Percentiles rank a stretch among this genome's conserved stretches.
Evolutionary conservation across 1,140 invertebrate species (phyloP).

Genomic region (Thrips palmi): DNA sequence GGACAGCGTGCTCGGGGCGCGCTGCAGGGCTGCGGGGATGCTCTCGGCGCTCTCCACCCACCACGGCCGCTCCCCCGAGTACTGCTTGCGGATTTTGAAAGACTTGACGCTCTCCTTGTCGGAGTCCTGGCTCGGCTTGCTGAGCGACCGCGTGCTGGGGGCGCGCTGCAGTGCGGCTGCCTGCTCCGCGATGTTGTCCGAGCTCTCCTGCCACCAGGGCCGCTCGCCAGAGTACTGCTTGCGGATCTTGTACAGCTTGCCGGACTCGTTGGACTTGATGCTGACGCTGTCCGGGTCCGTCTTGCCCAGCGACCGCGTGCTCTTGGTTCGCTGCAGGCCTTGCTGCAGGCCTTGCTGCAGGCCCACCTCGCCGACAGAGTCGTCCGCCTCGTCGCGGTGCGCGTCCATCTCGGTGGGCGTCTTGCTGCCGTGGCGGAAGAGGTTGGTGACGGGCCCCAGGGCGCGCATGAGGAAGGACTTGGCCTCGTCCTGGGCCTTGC

Average conservation of each 20-base stretch:
- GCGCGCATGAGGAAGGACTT: conserved; percentile 51
- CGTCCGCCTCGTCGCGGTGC: conserved; percentile 36
- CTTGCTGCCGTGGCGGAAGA: conserved; percentile 27
- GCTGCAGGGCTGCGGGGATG: conserved; percentile 3
- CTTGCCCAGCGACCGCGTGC: neutral
- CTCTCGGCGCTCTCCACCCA: conserved; percentile 23
- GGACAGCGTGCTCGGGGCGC: too few relatives aligned
- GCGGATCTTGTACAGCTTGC: conserved; percentile 9
- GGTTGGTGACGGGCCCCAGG: conserved; percentile 41
- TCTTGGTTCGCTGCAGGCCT: conserved; percentile 15
- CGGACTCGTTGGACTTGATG: neutral
- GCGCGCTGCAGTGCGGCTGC: neutral
- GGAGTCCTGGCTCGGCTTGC: conserved; percentile 7
- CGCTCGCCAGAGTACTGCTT: conserved; percentile 16
- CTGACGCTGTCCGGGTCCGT: neutral
- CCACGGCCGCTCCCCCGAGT: conserved; percentile 24
- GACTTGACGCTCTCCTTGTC: conserved; percentile 3
- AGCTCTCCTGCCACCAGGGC: conserved; percentile 17
- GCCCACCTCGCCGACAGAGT: conserved; percentile 28
- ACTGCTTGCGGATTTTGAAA: conserved; percentile 23
- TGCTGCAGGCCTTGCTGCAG: conserved; percentile 22
- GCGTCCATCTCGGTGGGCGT: conserved; percentile 2
- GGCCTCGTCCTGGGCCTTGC: conserved; percentile 35
- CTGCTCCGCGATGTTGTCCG: neutral
- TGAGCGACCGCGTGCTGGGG: neutral